Conservation (phyloP, 2,797 vertebrate species). For the Anas georgica region DNA sequence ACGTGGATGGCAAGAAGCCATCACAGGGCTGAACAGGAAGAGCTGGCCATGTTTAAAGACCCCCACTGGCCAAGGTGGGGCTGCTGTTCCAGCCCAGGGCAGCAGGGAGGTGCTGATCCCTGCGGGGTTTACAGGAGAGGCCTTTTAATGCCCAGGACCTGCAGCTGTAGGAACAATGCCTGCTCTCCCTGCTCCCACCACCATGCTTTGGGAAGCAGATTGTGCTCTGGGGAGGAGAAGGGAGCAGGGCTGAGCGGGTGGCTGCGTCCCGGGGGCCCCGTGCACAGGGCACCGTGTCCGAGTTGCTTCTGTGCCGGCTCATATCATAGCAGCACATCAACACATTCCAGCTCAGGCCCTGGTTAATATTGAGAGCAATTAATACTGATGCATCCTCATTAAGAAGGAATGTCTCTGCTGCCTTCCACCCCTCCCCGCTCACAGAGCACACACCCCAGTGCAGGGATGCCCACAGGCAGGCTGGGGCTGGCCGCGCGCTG, state of each 20-base stretch:
- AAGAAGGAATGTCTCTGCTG: neutral
- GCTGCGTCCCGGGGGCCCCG: too few relatives aligned
- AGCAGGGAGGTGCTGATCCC: neutral
- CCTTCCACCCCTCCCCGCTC: neutral
- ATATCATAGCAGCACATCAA: neutral
- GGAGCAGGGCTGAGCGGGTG: too few relatives aligned
- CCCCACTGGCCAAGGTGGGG: neutral
- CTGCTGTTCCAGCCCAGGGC: neutral
- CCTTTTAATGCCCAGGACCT: neutral
- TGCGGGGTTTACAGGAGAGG: neutral
- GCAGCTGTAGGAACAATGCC: neutral
- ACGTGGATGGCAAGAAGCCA: rapidly evolving
- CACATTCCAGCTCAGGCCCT: neutral
- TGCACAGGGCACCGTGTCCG: neutral
- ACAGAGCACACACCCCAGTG: neutral
- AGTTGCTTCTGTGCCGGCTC: neutral
- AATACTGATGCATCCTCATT: neutral
- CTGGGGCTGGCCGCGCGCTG: rapidly evolving
- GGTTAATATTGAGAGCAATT: neutral
- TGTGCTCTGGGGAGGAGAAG: neutral
- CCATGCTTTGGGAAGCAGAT: neutral
- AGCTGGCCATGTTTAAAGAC: neutral
- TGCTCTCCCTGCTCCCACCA: too few relatives aligned
- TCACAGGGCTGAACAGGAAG: neutral
- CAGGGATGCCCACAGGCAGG: neutral